phyloP scores from a whole-genome alignment of 2,113 vertebrate species.

The Atherinomorus stipes region DNA sequence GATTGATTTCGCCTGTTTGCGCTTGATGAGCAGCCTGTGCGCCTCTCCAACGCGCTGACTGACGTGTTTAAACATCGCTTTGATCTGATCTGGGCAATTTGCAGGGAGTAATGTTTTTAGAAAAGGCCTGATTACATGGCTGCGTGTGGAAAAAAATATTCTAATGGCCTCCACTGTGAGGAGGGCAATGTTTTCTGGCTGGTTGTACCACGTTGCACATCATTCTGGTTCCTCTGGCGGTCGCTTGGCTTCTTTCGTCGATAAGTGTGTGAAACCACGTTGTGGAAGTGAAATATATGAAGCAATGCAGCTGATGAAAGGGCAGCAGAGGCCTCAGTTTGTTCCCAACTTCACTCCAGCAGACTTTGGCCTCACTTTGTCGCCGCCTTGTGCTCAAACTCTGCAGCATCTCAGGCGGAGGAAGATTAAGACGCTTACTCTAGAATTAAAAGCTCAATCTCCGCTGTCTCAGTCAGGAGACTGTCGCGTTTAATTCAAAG shows the following conservation, averaged over 20 bases:
- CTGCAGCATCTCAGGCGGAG: background rate
- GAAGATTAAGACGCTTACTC: background rate
- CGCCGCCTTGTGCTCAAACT: slow-evolving; percentile 79
- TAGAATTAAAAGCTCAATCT: background rate
- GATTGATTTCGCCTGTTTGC: slow-evolving; percentile 90
- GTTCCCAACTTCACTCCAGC: slow-evolving; percentile 4
- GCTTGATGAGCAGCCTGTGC: slow-evolving; percentile 87
- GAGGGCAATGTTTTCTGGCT: background rate
- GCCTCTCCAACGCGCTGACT: slow-evolving; percentile 80
- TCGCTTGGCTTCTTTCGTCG: background rate
- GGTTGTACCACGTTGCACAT: background rate
- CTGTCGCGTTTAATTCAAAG: background rate
- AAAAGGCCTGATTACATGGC: slow-evolving; percentile 36
- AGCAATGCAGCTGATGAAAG: background rate
- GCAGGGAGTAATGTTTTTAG: slow-evolving; percentile 20
- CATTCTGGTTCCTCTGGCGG: background rate
- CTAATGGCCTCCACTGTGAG: slow-evolving; percentile 14
- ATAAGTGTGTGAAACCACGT: slow-evolving; percentile 1
- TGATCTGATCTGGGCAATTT: slow-evolving; percentile 74
- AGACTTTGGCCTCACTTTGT: slow-evolving; percentile 65
- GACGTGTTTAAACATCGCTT: slow-evolving; percentile 84
- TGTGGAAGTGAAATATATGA: background rate
- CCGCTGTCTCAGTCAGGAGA: background rate
- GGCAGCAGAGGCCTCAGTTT: slow-evolving; percentile 37
- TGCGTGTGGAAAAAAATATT: slow-evolving; percentile 14